These are phyloP conservation scores for Mantis religiosa DNA, from an alignment of 2,888 invertebrate genomes.

Conservation along the genomic window DNA sequence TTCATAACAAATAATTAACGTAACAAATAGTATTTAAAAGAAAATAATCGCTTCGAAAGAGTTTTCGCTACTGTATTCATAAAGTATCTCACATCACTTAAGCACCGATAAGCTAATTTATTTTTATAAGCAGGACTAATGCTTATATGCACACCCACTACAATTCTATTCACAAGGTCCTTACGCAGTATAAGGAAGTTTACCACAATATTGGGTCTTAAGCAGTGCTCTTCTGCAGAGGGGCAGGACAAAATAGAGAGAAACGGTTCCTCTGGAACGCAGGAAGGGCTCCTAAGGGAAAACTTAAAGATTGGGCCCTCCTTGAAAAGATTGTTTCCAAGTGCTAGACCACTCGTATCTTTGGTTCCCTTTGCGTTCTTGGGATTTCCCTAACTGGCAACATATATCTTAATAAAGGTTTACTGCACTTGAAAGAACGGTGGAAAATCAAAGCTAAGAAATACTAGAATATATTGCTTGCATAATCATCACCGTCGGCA, in stretches of 20 bases:
- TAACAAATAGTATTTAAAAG: no score
- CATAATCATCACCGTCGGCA: background rate
- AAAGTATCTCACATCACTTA: no score
- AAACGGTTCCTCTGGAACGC: background rate
- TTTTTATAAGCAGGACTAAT: no score
- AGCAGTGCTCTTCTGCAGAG: background rate
- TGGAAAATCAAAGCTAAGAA: no score
- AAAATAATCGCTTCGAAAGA: no score
- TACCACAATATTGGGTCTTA: background rate
- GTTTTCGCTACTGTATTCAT: no score
- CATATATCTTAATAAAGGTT: background rate
- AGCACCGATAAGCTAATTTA: no score
- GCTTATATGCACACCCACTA: background rate
- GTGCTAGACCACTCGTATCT: background rate
- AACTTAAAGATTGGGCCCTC: constrained; percentile 1
- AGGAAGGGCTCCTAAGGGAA: background rate
- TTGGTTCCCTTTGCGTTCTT: background rate
- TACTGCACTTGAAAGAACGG: background rate
- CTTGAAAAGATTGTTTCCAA: background rate
- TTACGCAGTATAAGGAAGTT: background rate
- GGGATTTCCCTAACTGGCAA: background rate
- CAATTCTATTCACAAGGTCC: background rate
- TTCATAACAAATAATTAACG: no score
- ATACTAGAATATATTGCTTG: no score
- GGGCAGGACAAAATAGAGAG: background rate